Conservation (phyloP, 2,113 vertebrate species). For the Carassius auratus region DNA sequence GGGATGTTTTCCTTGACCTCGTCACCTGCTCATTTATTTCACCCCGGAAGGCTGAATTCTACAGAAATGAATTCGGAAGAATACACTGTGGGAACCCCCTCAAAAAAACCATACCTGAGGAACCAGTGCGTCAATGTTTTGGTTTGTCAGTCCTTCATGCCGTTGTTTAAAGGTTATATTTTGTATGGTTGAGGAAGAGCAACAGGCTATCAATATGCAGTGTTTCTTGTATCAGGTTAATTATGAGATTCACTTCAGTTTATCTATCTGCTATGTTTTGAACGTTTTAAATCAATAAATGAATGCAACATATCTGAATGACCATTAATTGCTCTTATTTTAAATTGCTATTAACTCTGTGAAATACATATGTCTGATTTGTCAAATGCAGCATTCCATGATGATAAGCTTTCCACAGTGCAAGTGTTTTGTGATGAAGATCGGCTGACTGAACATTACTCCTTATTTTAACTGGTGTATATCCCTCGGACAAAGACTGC, state of each 20-base stretch:
- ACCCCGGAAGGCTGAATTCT: neutral
- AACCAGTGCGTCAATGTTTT: neutral
- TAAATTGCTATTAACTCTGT: neutral
- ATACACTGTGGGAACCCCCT: neutral
- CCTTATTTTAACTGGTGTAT: neutral
- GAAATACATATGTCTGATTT: neutral
- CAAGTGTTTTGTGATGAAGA: neutral
- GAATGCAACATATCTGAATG: neutral
- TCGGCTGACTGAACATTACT: neutral
- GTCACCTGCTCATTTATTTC: neutral
- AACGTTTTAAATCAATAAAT: neutral
- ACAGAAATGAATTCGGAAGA: neutral
- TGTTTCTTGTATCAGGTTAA: neutral
- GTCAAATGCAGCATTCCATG: neutral
- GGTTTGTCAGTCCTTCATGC: neutral
- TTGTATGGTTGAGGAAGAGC: neutral
- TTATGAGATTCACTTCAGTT: neutral
- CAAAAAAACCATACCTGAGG: neutral
- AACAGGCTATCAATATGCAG: neutral
- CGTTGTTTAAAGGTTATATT: neutral
- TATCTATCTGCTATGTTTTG: neutral
- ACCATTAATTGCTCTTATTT: neutral
- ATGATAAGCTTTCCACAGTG: no score
- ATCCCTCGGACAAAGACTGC: neutral
- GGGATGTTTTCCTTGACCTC: neutral